Evolutionary conservation across 2,797 vertebrate species (phyloP), one percentile per base, ranked within the genome.

Genomic region (Lagocephalus sceleratus): DNA sequence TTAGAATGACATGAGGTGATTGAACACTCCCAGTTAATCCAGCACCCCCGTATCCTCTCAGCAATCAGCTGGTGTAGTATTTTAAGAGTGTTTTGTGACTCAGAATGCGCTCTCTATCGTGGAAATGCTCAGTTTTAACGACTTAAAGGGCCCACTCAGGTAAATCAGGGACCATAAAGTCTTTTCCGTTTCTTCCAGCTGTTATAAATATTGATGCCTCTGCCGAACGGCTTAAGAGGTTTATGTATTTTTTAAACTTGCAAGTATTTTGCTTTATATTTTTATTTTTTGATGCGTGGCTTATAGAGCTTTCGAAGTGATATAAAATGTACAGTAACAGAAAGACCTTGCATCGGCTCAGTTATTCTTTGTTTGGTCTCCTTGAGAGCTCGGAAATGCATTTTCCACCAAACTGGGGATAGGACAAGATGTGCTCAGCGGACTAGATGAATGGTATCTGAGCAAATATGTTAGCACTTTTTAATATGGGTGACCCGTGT

Each of bases 191-290:
- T 71, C 57, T 56, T 62, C 47, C 52, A 73, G 68, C 52, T 43
- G 67, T 42, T 70, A 82, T 87, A 82, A 89, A 89, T 88, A 87
- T 88, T 87, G 75, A 87, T 86, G 78, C 58, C 15, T 52, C 12
- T 54, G 22, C 47, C 35, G 73, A 79, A 77, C 73, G 69, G 70
- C 67, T 85, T 76, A 82, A 87, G 60, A 87, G 83, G 80, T 79
- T 85, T 76, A 86, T 90, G 66, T 63, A 90, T 89, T 82, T 87
- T 35, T 89, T 86, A 82, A 89, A 72, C 39, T 52, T 63, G 51
- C 32, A 48, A 9, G 21, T 71, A 60, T 66, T 40, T 45, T 10
- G 17, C 43, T 26, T 16, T 56, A 5, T 0, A 63, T 73, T 61
- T 66, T 54, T 51, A 62, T 66, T 73, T 67, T 74, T n/a, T 35